Conservation (phyloP, 2,888 invertebrate species). For the Odontomyia ornata region DNA sequence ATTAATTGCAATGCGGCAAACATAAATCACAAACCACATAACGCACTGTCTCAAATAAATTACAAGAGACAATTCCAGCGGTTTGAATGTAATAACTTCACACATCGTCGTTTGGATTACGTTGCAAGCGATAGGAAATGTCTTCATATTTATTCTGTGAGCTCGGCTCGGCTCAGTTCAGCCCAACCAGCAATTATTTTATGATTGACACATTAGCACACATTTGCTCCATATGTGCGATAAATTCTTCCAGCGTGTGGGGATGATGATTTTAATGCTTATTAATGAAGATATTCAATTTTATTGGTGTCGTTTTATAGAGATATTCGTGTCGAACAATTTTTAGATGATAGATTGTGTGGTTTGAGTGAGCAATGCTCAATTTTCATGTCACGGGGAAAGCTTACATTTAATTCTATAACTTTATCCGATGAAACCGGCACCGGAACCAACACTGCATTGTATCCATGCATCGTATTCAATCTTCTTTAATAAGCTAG, state of each 20-base stretch:
- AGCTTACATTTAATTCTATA: too few species aligned
- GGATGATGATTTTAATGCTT: not conserved
- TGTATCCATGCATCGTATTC: too few species aligned
- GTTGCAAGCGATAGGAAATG: constrained; percentile 8
- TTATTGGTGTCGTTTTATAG: not conserved
- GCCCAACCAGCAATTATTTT: constrained; percentile 45
- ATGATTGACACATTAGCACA: constrained; percentile 50
- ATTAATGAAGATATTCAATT: constrained; percentile 11
- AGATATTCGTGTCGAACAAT: not conserved
- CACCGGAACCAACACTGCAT: too few species aligned
- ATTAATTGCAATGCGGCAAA: constrained; percentile 39
- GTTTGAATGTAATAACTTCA: constrained; percentile 23
- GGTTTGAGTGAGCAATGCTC: too few species aligned
- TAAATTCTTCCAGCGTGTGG: constrained; percentile 1
- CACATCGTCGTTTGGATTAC: constrained; percentile 29
- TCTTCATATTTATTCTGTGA: constrained; percentile 16
- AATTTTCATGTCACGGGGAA: too few species aligned
- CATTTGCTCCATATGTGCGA: constrained; percentile 49
- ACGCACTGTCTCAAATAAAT: constrained; percentile 23
- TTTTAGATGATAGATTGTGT: too few species aligned
- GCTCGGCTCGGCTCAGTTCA: not conserved
- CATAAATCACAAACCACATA: constrained; percentile 38
- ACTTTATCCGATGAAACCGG: too few species aligned
- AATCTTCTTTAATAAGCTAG: too few species aligned
- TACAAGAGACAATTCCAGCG: constrained; percentile 23